These are phyloP conservation scores for Stenolophus ochropezus DNA, from an alignment of 2,888 invertebrate genomes.

Conservation along the genomic window DNA sequence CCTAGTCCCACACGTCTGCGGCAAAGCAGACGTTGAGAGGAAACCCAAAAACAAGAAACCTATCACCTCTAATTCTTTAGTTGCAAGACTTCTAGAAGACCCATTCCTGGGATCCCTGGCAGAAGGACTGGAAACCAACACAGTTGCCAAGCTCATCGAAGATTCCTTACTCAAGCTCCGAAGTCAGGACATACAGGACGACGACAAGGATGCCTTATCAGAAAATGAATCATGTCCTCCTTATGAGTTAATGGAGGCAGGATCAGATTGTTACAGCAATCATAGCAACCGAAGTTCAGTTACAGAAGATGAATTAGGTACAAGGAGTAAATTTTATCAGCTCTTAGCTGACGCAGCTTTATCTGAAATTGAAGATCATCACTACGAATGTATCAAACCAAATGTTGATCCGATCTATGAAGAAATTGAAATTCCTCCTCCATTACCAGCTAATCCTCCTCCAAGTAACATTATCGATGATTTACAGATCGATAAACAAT, in stretches of 20 bases:
- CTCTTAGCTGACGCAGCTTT: slow-evolving; percentile 82
- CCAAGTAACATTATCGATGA: slow-evolving; percentile 80
- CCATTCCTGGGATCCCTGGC: slow-evolving; percentile 79
- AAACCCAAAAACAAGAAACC: slow-evolving; percentile 67
- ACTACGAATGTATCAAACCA: slow-evolving; percentile 82
- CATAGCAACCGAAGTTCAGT: slow-evolving; percentile 72
- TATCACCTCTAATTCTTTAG: slow-evolving; percentile 66
- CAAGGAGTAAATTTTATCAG: slow-evolving; percentile 84
- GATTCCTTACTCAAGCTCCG: slow-evolving; percentile 79
- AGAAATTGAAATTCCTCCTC: slow-evolving; percentile 87
- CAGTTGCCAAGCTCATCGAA: slow-evolving; percentile 80
- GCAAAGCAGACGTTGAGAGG: slow-evolving; percentile 75
- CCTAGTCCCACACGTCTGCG: slow-evolving; percentile 86
- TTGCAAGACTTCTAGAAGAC: slow-evolving; percentile 79
- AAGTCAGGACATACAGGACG: slow-evolving; percentile 69
- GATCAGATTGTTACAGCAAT: slow-evolving; percentile 85
- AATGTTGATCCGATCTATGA: slow-evolving; percentile 86
- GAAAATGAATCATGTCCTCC: slow-evolving; percentile 79
- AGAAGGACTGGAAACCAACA: slow-evolving; percentile 78
- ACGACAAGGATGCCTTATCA: slow-evolving; percentile 72
- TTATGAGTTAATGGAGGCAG: slow-evolving; percentile 85
- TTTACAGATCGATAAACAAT: slow-evolving; percentile 82
- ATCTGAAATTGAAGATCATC: slow-evolving; percentile 82
- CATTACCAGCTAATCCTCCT: slow-evolving; percentile 86
- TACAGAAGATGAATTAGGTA: slow-evolving; percentile 79